Percentiles rank a stretch among this genome's conserved stretches.
These are phyloP conservation scores for Esox masquinongy DNA, from an alignment of 2,797 vertebrate genomes.

Conservation along the genomic window DNA sequence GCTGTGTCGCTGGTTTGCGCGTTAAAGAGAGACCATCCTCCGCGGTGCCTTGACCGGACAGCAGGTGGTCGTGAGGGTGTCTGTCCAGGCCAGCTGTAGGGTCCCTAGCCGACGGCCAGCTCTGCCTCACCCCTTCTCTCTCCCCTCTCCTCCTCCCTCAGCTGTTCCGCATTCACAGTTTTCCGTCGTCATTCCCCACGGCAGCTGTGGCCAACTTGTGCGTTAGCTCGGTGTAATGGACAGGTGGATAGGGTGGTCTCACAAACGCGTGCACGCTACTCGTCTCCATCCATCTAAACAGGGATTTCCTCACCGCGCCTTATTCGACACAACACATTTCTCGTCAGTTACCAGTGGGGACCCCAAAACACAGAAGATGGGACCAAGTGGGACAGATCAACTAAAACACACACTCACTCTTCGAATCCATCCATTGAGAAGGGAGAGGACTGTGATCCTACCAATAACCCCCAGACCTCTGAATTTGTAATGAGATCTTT, in stretches of 20 bases:
- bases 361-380: conserved; percentile 49
- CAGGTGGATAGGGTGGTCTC: conserved; percentile 15
- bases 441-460: conserved; percentile 26
- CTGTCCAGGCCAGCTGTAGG: conserved; percentile 53
- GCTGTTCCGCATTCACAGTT: not conserved
- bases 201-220: conserved; percentile 28
- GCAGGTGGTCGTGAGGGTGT: conserved; percentile 61
- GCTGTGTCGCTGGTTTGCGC: conserved; percentile 57
- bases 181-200: conserved; percentile 15
- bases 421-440: conserved; percentile 50
- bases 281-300: not conserved
- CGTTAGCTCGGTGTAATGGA: not conserved
- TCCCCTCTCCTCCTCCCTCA: not conserved
- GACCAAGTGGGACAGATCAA: conserved; percentile 56
- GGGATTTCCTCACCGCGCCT: conserved; percentile 38
- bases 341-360: conserved; percentile 48
- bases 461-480: not conserved
- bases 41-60: conserved; percentile 37
- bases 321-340: conserved; percentile 63
- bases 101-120: conserved; percentile 38
- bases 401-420: conserved; percentile 58
- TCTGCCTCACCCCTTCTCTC: conserved; percentile 13
- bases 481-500: not conserved
- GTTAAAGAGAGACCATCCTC: conserved; percentile 40
- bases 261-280: conserved; percentile 33